Percentiles rank a stretch among this genome's conserved stretches.
phyloP scores from a whole-genome alignment of 2,888 invertebrate species.

The Drosophila mimica region DNA sequence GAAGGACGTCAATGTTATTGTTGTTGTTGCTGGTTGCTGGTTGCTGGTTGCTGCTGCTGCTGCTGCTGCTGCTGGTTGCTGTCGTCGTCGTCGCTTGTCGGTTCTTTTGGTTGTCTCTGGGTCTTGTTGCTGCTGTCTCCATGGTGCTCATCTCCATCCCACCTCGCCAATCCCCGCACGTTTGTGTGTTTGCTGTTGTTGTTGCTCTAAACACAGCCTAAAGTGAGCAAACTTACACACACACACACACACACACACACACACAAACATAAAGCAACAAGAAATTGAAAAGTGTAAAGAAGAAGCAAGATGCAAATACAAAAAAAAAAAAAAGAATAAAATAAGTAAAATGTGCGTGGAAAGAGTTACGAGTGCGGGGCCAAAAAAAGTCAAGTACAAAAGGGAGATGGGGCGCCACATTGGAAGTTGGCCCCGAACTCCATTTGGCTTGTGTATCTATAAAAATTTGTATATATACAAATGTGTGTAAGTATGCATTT shows the following conservation, averaged over 20 bases:
- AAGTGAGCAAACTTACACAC: conserved; percentile 47
- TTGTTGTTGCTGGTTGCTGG: conserved; percentile 11
- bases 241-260: background rate
- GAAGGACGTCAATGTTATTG: conserved; percentile 41
- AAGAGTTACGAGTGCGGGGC: conserved; percentile 2
- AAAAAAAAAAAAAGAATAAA: background rate
- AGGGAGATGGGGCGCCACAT: conserved; percentile 7
- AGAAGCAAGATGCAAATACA: background rate
- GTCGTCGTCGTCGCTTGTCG: background rate
- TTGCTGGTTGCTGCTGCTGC: conserved; percentile 4
- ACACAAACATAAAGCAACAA: conserved; percentile 21
- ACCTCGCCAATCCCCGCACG: background rate
- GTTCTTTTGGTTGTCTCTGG: conserved; percentile 28
- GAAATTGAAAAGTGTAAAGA: conserved; percentile 29
- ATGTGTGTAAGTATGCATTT: background rate
- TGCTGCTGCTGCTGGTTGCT: background rate
- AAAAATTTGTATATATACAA: conserved; percentile 18
- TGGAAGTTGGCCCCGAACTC: conserved; percentile 40
- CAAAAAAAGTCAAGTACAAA: conserved; percentile 2
- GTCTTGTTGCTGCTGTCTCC: conserved; percentile 24
- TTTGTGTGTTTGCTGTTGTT: conserved; percentile 2
- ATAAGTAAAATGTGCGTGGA: background rate
- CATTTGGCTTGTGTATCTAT: conserved; percentile 39
- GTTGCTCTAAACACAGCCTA: conserved; percentile 18
- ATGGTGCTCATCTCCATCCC: background rate